A percentile compares a stretch with the other conserved stretches of the same genome.
phyloP scores from a whole-genome alignment of 2,888 invertebrate species.

The Yponomeuta sedellus region DNA sequence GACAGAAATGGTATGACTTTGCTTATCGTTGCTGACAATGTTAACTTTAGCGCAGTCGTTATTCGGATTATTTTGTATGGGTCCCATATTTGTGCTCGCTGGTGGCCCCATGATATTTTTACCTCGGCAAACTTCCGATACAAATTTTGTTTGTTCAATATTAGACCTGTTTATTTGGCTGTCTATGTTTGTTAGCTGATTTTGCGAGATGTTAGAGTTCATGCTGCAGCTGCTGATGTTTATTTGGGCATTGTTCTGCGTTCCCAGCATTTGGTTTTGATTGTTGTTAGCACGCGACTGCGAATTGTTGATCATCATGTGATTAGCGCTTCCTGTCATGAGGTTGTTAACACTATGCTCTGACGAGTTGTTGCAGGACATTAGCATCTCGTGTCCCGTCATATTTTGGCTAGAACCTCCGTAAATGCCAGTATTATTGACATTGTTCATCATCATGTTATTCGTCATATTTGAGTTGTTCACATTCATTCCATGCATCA shows the following conservation, averaged over 20 bases:
- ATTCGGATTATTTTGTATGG: slow-evolving; percentile 48
- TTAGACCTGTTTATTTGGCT: slow-evolving; percentile 52
- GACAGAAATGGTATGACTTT: slow-evolving; percentile 59
- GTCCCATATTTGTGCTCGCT: slow-evolving; percentile 37
- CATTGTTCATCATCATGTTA: slow-evolving; percentile 62
- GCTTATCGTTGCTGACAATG: slow-evolving; percentile 56
- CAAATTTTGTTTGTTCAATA: slow-evolving; percentile 56
- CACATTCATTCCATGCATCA: slow-evolving; percentile 59
- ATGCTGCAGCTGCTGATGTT: slow-evolving; percentile 65
- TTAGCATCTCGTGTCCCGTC: slow-evolving; percentile 58
- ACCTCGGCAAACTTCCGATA: slow-evolving; percentile 56
- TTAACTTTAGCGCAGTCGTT: slow-evolving; percentile 64
- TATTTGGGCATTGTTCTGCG: slow-evolving; percentile 54
- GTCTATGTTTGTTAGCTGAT: slow-evolving; percentile 53
- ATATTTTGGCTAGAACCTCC: slow-evolving; percentile 49
- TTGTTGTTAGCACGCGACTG: slow-evolving; percentile 45
- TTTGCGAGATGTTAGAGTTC: slow-evolving; percentile 45
- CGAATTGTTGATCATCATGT: slow-evolving; percentile 63
- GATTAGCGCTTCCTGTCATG: slow-evolving; percentile 50
- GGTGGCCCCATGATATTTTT: slow-evolving; percentile 64
- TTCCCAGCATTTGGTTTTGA: slow-evolving; percentile 52
- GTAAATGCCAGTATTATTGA: slow-evolving; percentile 52
- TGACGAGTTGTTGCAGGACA: slow-evolving; percentile 58
- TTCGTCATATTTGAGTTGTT: slow-evolving; percentile 54
- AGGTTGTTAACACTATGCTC: slow-evolving; percentile 59